A percentile compares a stretch with the other conserved stretches of the same genome.
Evolutionary conservation across 2,113 vertebrate species (phyloP).

Genomic region (Cynopterus brachyotis): DNA sequence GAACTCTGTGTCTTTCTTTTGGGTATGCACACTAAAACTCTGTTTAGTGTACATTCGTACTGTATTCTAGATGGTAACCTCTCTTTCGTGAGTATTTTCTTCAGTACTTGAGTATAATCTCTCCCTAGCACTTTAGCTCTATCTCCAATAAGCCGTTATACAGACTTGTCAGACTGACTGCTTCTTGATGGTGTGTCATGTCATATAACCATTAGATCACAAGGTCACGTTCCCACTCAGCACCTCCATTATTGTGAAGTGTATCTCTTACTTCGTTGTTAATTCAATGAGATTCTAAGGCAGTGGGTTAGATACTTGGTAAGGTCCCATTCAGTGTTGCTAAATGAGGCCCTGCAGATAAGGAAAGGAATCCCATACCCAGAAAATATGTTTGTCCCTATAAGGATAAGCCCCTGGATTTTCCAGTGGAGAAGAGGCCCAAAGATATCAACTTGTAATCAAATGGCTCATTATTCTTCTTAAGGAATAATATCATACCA

Average conservation of each 20-base stretch:
- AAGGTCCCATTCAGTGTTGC: background rate
- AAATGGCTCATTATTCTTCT: background rate
- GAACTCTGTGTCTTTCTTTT: background rate
- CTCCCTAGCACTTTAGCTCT: background rate
- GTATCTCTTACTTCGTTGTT: background rate
- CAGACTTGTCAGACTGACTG: background rate
- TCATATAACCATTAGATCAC: background rate
- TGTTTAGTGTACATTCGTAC: background rate
- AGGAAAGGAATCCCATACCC: background rate
- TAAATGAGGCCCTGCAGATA: background rate
- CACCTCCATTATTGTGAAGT: background rate
- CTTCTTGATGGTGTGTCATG: background rate
- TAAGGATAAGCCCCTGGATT: background rate
- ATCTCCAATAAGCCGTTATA: background rate
- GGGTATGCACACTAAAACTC: background rate
- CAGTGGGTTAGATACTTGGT: background rate
- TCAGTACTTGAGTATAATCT: background rate
- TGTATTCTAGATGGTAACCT: background rate
- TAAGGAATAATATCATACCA: background rate
- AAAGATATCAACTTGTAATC: background rate
- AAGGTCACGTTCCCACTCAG: background rate
- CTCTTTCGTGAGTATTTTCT: background rate
- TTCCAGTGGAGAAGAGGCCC: background rate
- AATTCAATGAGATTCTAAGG: background rate
- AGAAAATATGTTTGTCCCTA: background rate